Evolutionary conservation across 2,797 vertebrate species (phyloP).

Genomic region (Poecile montanus): DNA sequence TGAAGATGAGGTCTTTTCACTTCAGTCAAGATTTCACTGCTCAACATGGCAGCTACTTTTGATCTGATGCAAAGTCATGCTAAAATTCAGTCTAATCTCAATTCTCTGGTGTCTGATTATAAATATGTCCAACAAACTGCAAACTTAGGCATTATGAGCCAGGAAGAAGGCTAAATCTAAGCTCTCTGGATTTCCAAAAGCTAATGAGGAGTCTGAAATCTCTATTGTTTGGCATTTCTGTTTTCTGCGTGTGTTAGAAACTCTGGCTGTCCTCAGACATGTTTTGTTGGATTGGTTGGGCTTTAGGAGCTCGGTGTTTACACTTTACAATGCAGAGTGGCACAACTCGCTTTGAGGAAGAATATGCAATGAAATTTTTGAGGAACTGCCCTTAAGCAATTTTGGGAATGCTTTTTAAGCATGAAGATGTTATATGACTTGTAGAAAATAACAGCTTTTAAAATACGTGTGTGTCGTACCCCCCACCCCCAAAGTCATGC

Average conservation of each 20-base stretch:
- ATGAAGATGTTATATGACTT: not conserved
- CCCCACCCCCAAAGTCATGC: not conserved
- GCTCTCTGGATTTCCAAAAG: not conserved
- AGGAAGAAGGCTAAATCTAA: not conserved
- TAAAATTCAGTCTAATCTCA: not conserved
- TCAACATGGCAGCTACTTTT: not conserved
- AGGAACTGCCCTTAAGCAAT: not conserved
- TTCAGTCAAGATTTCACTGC: not conserved
- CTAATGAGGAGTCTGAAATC: not conserved
- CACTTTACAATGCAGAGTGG: not conserved
- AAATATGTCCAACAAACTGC: not conserved
- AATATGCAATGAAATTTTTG: not conserved
- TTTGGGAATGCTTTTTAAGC: not conserved
- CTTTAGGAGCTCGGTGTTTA: not conserved
- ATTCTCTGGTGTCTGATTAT: not conserved
- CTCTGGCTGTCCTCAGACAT: not conserved
- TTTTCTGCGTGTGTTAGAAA: not conserved
- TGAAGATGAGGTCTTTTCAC: not conserved
- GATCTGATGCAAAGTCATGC: not conserved
- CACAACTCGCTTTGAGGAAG: not conserved
- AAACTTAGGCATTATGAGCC: not conserved
- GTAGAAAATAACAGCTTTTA: not conserved
- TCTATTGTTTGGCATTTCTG: not conserved
- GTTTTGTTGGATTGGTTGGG: not conserved
- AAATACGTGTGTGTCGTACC: not conserved